phyloP scores from a whole-genome alignment of 2,797 vertebrate genomes.

The Tragopan temminckii region DNA sequence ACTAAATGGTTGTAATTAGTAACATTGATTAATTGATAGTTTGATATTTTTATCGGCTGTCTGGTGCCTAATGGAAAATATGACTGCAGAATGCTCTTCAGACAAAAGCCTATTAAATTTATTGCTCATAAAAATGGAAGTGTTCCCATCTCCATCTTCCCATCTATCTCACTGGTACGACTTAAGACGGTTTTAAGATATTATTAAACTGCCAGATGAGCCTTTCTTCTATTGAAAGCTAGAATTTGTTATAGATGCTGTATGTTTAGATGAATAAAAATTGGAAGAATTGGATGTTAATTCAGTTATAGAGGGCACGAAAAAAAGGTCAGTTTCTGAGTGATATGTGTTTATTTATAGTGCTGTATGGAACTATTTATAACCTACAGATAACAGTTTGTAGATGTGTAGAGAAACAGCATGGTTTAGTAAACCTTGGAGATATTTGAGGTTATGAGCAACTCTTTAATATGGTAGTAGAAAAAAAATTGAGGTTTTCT shows the following conservation, averaged over 20 bases:
- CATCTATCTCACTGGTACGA: conserved; percentile 39
- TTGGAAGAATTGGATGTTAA: background rate
- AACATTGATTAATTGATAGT: conserved; percentile 38
- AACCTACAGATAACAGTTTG: background rate
- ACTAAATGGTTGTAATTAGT: background rate
- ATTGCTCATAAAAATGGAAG: conserved; percentile 53
- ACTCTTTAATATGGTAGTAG: background rate
- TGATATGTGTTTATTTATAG: background rate
- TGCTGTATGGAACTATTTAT: background rate
- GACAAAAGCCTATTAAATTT: conserved; percentile 51
- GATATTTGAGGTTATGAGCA: conserved; percentile 83
- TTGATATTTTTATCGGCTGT: conserved; percentile 1
- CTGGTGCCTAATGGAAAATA: conserved; percentile 26
- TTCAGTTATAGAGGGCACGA: background rate
- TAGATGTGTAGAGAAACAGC: conserved; percentile 66
- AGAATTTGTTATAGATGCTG: background rate
- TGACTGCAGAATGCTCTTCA: background rate
- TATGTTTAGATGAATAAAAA: conserved; percentile 9
- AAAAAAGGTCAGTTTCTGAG: background rate
- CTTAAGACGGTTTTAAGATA: conserved; percentile 43
- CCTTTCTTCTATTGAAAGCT: conserved; percentile 30
- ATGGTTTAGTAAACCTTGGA: conserved; percentile 83
- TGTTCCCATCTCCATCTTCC: conserved; percentile 30
- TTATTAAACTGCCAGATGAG: conserved; percentile 30
- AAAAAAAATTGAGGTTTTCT: background rate